Conservation (phyloP, 2,888 invertebrate genomes). For the Resseliella maxima region DNA sequence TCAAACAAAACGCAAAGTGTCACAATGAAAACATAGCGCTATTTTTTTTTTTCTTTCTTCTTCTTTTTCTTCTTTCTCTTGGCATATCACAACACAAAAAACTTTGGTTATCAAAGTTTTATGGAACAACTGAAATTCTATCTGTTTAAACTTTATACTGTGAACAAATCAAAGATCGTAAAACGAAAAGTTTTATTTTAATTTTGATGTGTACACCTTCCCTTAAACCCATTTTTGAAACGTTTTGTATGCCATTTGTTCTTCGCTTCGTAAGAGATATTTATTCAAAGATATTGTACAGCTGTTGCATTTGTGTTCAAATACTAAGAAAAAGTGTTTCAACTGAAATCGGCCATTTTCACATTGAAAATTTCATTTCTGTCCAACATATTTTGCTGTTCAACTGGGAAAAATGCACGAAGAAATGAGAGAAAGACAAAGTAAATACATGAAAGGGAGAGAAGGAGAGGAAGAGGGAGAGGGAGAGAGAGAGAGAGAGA, state of each 20-base stretch:
- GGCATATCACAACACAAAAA: no score
- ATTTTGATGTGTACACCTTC: background rate
- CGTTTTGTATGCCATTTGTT: background rate
- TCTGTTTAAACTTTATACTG: background rate
- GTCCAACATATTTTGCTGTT: no score
- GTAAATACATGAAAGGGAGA: no score
- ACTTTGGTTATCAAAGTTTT: constrained; percentile 45
- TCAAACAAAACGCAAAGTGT: no score
- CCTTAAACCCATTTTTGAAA: background rate
- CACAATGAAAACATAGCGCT: no score
- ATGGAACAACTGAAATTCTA: background rate
- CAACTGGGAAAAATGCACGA: no score
- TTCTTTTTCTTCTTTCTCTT: no score
- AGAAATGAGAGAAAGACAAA: no score
- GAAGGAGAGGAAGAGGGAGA: no score
- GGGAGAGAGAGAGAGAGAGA: no score
- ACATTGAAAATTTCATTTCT: no score
- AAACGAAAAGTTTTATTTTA: constrained; percentile 21
- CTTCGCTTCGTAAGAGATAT: background rate
- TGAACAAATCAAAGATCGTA: background rate
- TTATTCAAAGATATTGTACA: background rate
- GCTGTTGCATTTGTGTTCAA: background rate
- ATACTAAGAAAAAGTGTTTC: background rate
- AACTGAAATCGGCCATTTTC: background rate
- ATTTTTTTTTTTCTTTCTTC: no score